Percentiles rank a stretch among this genome's conserved stretches.
Evolutionary conservation across 35 echinoderm and acorn worm species (phyloP).

Genomic region (Apostichopus parvimensis): DNA sequence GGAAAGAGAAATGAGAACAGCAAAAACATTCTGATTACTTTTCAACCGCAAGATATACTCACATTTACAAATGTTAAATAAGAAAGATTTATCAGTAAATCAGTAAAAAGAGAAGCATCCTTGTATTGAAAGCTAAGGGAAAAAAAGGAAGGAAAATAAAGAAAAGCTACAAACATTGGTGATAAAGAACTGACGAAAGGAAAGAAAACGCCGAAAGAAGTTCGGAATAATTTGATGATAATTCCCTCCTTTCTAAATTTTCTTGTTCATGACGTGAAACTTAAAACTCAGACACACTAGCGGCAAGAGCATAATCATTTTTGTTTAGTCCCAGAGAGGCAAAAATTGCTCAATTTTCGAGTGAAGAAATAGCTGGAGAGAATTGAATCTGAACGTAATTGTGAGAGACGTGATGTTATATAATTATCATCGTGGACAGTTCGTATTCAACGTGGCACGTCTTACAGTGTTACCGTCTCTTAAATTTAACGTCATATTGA

Average conservation of each 20-base stretch:
- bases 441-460: neutral
- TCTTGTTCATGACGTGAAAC: constrained; percentile 2
- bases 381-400: neutral
- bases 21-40: neutral
- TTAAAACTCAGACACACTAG: neutral
- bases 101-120: no score
- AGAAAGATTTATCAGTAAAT: no score
- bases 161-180: no score
- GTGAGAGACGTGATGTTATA: constrained; percentile 5
- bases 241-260: neutral
- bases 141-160: no score
- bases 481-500: neutral
- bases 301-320: constrained; percentile 20
- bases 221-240: neutral
- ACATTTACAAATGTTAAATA: no score
- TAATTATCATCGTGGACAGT: neutral
- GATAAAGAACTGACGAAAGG: neutral
- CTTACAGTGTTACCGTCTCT: neutral
- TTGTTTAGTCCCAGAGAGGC: neutral
- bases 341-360: neutral
- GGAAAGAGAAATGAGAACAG: neutral
- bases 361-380: neutral
- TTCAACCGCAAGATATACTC: no score
- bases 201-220: neutral
- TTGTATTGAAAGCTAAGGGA: no score